These are phyloP conservation scores for Muscicapa comitata DNA, from an alignment of 2,797 vertebrate genomes.

Conservation along the genomic window DNA sequence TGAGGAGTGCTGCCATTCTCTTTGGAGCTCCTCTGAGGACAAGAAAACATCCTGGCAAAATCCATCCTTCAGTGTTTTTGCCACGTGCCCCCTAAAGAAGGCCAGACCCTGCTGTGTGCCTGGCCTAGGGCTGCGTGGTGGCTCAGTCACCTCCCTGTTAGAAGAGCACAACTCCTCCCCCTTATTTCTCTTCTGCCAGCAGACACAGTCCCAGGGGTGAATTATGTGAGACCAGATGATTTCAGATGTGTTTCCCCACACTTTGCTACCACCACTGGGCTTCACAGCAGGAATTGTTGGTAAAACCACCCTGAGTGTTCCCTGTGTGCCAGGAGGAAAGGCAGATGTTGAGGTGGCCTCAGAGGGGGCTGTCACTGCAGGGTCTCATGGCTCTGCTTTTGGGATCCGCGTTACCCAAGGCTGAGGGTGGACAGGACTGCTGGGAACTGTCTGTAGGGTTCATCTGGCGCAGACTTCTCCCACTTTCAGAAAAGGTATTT, in stretches of 20 bases:
- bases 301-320: rapidly evolving
- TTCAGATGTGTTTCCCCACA: not conserved
- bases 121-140: not conserved
- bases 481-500: not conserved
- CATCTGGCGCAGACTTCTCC: not conserved
- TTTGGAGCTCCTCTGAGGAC: not conserved
- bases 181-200: not conserved
- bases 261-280: not conserved
- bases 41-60: not conserved
- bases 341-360: not conserved
- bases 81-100: not conserved
- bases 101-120: not conserved
- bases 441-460: not conserved
- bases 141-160: not conserved
- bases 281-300: not conserved
- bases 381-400: not conserved
- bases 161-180: not conserved
- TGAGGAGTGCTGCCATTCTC: not conserved
- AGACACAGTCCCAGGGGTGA: not conserved
- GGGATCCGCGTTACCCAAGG: rapidly evolving
- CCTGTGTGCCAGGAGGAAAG: not conserved
- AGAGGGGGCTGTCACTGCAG: not conserved
- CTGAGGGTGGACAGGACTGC: not conserved
- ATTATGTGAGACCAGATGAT: not conserved
- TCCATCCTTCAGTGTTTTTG: not conserved